Percentiles rank a stretch among this genome's conserved stretches.
These are phyloP conservation scores for Rhinoderma darwinii DNA, from an alignment of 2,113 vertebrate species.

Conservation along the genomic window DNA sequence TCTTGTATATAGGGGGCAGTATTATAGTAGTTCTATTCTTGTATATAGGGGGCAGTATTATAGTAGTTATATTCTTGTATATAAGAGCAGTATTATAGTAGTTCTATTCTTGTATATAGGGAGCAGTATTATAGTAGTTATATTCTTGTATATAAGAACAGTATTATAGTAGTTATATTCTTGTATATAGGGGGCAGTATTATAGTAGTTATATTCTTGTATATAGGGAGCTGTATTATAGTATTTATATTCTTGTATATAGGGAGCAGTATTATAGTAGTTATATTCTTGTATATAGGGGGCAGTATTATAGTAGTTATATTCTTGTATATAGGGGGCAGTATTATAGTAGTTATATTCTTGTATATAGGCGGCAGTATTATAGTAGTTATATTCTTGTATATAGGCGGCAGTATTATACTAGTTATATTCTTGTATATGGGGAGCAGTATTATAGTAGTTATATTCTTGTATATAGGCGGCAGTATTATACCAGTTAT, in stretches of 20 bases:
- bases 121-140: no score
- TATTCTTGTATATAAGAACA: no score
- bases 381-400: background rate
- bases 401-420: background rate
- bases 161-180: background rate
- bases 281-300: background rate
- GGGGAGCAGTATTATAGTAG: no score
- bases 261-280: background rate
- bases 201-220: constrained; percentile 6
- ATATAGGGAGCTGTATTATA: background rate
- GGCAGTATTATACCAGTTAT: background rate
- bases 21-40: background rate
- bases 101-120: no score
- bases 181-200: background rate
- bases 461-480: no score
- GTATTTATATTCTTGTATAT: constrained; percentile 6
- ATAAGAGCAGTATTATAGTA: no score
- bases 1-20: background rate
- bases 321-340: background rate
- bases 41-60: no score
- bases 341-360: background rate
- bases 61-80: no score
- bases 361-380: background rate
- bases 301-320: background rate
- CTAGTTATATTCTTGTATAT: no score